Evolutionary conservation across 1,140 invertebrate genomes (phyloP), one percentile per base, ranked within the genome.

Genomic region (Scaptodrosophila lebanonensis): DNA sequence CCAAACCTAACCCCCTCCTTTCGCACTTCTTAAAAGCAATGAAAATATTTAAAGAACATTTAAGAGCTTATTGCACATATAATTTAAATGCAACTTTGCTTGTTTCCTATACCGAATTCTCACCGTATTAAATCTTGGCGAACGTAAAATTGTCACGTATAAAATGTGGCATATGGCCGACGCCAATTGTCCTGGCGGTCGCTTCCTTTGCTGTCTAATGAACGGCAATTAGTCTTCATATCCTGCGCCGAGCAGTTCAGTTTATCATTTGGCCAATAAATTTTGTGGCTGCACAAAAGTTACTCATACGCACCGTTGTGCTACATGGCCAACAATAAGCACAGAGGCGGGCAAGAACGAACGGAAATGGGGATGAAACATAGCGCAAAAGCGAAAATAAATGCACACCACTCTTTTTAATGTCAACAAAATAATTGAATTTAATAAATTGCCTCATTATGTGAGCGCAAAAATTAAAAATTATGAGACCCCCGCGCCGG

Each of bases 391-490:
- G n/a, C n/a, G n/a, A n/a, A n/a, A n/a, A n/a, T n/a, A n/a, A n/a
- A n/a, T n/a, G n/a, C n/a, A 11, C 25, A 33, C 18, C 42, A 12
- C 35, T 33, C 51, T 42, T 33, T 45, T 48, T 51, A 69, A 59
- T 79, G 73, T 79, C 73, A 79, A 53, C 72, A 62, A 61, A 73
- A 65, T 79, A 82, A 82, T 82, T 79, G 75, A 79, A 82, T 82
- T 73, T 70, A 79, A 82, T 79, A 79, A 77, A 79, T 77, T 71
- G 73, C 72, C 73, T 79, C 73, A 79, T 79, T 79, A 77, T 64
- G 59, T 54, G 58, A 71, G 59, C 11, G 25, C 48, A 61, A 54
- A 75, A 67, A 75, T 75, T 72, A 75, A 72, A 75, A 73, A 73
- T 73, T 72, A 73, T 73, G 63, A 63, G 59, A 48, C 69, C 66